Percentiles rank a stretch among this genome's conserved stretches.
Conservation (phyloP, 2,113 vertebrate genomes). For the Heterochromis multidens region DNA sequence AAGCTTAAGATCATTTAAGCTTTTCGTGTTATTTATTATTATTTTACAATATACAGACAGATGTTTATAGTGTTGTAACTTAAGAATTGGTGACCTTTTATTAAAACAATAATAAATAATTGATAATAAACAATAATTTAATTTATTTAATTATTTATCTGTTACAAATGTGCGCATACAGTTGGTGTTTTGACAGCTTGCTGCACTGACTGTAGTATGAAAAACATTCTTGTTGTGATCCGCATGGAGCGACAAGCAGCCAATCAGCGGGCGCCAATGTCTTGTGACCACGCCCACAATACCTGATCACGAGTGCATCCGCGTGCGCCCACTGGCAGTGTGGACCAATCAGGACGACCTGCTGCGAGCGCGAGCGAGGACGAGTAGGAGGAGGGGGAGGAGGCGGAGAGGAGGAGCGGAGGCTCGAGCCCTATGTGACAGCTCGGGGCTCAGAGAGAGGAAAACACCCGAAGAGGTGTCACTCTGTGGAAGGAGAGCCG, state of each 20-base stretch:
- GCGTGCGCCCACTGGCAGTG: conserved; percentile 24
- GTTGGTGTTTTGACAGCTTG: neutral
- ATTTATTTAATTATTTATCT: neutral
- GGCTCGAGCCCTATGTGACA: conserved; percentile 36
- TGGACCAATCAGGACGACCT: conserved; percentile 46
- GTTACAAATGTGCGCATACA: neutral
- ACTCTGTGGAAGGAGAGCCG: neutral
- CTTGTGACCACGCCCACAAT: neutral
- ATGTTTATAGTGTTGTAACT: neutral
- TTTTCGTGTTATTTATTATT: neutral
- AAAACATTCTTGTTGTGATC: conserved; percentile 46
- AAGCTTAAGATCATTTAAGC: neutral
- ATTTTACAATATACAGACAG: neutral
- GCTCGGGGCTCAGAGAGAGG: conserved; percentile 17
- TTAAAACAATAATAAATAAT: neutral
- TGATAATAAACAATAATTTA: too few species aligned
- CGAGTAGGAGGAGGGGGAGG: neutral
- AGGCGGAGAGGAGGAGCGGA: conserved; percentile 17
- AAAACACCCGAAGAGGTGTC: neutral
- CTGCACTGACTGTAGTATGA: neutral
- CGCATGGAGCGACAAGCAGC: neutral
- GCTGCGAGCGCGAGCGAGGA: conserved; percentile 16
- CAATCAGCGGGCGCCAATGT: conserved; percentile 17
- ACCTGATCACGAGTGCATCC: conserved; percentile 55
- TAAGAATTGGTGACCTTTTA: neutral